Conservation (phyloP, 1,140 invertebrate species). For the Penaeus japonicus region DNA sequence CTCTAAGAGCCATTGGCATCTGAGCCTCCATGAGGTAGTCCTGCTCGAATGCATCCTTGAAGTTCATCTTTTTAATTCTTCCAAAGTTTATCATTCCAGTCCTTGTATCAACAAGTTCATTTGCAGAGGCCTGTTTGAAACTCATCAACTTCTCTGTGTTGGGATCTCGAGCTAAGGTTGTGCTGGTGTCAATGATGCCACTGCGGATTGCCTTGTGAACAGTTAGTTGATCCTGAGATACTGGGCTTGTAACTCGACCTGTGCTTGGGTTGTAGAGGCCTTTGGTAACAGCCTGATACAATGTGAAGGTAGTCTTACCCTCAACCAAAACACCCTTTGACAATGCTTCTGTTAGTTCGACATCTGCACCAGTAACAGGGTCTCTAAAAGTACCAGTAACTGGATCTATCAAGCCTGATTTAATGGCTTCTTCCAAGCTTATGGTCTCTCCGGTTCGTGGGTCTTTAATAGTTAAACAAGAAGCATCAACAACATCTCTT, state of each 20-base stretch:
- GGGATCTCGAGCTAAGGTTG: constrained; percentile 76
- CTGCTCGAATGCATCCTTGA: constrained; percentile 83
- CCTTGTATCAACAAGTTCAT: constrained; percentile 79
- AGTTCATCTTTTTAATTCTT: constrained; percentile 70
- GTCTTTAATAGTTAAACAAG: constrained; percentile 83
- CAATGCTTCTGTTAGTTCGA: constrained; percentile 80
- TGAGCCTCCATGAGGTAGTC: constrained; percentile 44
- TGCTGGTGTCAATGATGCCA: constrained; percentile 81
- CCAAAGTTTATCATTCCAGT: constrained; percentile 68
- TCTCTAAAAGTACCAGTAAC: constrained; percentile 80
- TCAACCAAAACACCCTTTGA: constrained; percentile 82
- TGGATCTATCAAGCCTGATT: constrained; percentile 81
- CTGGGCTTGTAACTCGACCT: constrained; percentile 75
- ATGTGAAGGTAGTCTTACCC: constrained; percentile 80
- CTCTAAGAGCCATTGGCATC: constrained; percentile 79
- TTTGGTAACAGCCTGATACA: constrained; percentile 86
- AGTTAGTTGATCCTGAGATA: constrained; percentile 77
- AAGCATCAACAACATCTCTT: constrained; percentile 77
- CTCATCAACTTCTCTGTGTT: constrained; percentile 76
- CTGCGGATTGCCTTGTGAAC: constrained; percentile 79
- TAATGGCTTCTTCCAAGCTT: constrained; percentile 82
- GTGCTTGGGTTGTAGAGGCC: constrained; percentile 79
- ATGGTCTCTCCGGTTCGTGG: constrained; percentile 79
- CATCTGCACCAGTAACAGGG: constrained; percentile 75
- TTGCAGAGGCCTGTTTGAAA: constrained; percentile 82